These are phyloP conservation scores for Leptoclinus maculatus DNA, from an alignment of 2,797 vertebrate genomes.

Conservation along the genomic window DNA sequence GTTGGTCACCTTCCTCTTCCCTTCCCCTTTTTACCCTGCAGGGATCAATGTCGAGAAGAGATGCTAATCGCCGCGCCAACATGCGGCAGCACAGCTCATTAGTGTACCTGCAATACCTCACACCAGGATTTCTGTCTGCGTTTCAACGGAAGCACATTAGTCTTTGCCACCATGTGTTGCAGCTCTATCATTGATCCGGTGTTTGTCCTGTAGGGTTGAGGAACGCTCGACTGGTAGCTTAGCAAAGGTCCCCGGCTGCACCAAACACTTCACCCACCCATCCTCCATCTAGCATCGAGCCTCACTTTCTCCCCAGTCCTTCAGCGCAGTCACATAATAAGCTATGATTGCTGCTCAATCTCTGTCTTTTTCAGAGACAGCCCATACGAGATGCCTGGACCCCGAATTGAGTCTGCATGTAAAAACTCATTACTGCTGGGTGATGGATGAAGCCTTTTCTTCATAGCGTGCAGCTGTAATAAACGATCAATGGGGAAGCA, in stretches of 20 bases:
- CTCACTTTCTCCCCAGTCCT: slow-evolving; percentile 43
- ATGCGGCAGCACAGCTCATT: slow-evolving; percentile 79
- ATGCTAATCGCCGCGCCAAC: slow-evolving; percentile 76
- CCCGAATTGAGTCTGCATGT: slow-evolving; percentile 74
- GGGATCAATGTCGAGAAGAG: slow-evolving; percentile 73
- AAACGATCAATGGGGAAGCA: slow-evolving; percentile 82
- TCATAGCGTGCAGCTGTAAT: slow-evolving; percentile 74
- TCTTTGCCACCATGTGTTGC: slow-evolving; percentile 69
- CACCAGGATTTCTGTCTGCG: slow-evolving; percentile 70
- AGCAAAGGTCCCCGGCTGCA: slow-evolving; percentile 41
- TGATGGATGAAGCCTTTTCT: slow-evolving; percentile 77
- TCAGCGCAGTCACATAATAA: slow-evolving; percentile 71
- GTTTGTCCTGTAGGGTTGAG: slow-evolving; percentile 41
- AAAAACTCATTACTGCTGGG: slow-evolving; percentile 77
- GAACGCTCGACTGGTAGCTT: slow-evolving; percentile 27
- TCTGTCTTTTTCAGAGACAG: slow-evolving; percentile 71
- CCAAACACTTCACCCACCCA: slow-evolving; percentile 12
- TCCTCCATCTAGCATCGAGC: slow-evolving; percentile 20
- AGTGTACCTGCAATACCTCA: slow-evolving; percentile 76
- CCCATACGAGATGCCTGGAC: slow-evolving; percentile 63
- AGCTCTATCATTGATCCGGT: slow-evolving; percentile 72
- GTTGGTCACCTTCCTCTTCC: slow-evolving; percentile 50
- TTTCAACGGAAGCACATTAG: slow-evolving; percentile 70
- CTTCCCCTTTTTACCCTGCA: slow-evolving; percentile 55
- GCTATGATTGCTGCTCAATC: slow-evolving; percentile 77